Evolutionary conservation across 2,888 invertebrate genomes (phyloP).

Genomic region (Minunthozetes semirufus): DNA sequence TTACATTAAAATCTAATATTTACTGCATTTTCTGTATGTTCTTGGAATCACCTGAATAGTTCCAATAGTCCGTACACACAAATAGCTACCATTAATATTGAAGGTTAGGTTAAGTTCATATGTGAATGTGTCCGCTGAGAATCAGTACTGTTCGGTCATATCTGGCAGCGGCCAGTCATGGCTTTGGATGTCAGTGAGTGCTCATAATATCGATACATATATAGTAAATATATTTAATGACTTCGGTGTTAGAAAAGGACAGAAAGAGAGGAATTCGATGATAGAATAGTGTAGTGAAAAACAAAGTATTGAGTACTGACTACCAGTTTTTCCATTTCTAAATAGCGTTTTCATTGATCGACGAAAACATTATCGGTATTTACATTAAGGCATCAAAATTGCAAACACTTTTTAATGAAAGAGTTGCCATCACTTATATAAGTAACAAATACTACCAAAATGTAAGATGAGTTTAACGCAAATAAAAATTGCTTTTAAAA

Average conservation of each 20-base stretch:
- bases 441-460: too few species aligned
- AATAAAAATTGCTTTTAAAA: too few species aligned
- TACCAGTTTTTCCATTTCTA: background rate
- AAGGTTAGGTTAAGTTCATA: background rate
- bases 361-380: slow-evolving; percentile 13
- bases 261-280: background rate
- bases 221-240: slow-evolving; percentile 23
- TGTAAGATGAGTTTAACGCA: too few species aligned
- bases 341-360: slow-evolving; percentile 26
- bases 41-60: background rate
- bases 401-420: slow-evolving; percentile 16
- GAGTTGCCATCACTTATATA: background rate
- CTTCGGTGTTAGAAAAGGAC: slow-evolving; percentile 1
- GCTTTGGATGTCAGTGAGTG: background rate
- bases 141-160: background rate
- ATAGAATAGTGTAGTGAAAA: background rate
- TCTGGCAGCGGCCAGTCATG: slow-evolving; percentile 19
- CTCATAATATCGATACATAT: background rate
- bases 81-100: background rate
- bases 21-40: too few species aligned
- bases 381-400: background rate
- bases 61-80: background rate
- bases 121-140: slow-evolving; percentile 8
- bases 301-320: slow-evolving; percentile 25
- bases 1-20: too few species aligned